Evolutionary conservation across 2,113 vertebrate species (phyloP).

Genomic region (Epinephelus lanceolatus): DNA sequence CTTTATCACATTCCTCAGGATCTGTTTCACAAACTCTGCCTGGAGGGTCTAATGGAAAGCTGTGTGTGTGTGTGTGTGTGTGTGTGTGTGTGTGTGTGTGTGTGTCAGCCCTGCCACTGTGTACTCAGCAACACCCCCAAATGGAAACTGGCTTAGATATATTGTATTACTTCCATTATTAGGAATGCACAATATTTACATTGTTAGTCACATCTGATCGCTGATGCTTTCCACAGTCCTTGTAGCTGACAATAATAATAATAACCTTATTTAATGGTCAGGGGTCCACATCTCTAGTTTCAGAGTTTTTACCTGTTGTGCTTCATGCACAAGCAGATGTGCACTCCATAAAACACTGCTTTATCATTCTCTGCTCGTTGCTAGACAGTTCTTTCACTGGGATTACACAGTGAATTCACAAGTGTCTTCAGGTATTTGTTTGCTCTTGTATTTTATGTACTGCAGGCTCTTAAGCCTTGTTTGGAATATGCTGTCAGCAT

Average conservation of each 20-base stretch:
- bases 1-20: conserved; percentile 52
- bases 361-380: not conserved
- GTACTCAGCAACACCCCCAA: not conserved
- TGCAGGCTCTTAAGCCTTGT: not conserved
- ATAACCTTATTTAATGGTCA: not conserved
- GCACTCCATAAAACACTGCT: not conserved
- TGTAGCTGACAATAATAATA: not conserved
- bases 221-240: not conserved
- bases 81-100: not conserved
- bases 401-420: not conserved
- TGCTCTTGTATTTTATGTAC: not conserved
- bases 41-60: not conserved
- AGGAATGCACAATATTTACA: not conserved
- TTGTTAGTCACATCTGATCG: not conserved
- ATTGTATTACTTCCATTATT: not conserved
- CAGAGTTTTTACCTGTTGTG: not conserved
- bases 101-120: not conserved
- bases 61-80: conserved; percentile 16
- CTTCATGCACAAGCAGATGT: not conserved
- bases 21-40: conserved; percentile 39
- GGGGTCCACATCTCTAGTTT: not conserved
- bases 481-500: not conserved
- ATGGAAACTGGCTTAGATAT: not conserved
- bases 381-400: not conserved
- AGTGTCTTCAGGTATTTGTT: not conserved